These are phyloP conservation scores for Prionace glauca DNA, from an alignment of 2,797 vertebrate species.

Conservation along the genomic window DNA sequence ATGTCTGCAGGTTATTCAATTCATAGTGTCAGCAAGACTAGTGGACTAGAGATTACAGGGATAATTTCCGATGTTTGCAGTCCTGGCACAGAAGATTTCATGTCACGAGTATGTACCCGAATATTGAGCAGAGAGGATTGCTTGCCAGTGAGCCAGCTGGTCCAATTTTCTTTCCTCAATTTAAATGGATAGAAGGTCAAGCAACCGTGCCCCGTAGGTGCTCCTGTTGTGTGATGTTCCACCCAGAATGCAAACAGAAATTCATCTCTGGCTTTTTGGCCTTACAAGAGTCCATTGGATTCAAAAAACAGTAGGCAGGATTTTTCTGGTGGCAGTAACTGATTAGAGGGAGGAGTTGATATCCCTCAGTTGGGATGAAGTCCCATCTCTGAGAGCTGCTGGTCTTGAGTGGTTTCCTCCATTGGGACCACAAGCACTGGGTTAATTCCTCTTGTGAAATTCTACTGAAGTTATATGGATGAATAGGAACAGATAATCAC, in stretches of 20 bases:
- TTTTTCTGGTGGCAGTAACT: not conserved
- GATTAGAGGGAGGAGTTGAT: no score
- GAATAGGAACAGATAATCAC: no score
- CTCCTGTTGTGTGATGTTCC: not conserved
- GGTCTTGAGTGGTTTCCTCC: no score
- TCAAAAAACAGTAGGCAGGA: not conserved
- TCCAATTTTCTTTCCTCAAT: not conserved
- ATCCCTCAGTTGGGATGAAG: no score
- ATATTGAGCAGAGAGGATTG: not conserved
- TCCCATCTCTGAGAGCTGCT: not conserved
- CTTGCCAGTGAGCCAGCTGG: not conserved
- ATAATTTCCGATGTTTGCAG: not conserved
- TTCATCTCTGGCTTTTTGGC: not conserved
- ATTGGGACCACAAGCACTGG: no score
- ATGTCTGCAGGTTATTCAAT: not conserved
- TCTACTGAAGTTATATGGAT: no score
- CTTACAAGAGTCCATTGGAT: not conserved
- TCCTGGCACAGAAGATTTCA: not conserved
- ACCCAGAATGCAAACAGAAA: not conserved
- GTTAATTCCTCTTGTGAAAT: no score
- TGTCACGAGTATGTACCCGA: not conserved
- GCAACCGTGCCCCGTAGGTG: not conserved
- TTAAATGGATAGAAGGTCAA: not conserved
- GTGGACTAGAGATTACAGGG: not conserved
- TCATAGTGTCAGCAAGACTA: not conserved